Conservation (phyloP, 1,140 invertebrate species). For the Bombus waltoni region DNA sequence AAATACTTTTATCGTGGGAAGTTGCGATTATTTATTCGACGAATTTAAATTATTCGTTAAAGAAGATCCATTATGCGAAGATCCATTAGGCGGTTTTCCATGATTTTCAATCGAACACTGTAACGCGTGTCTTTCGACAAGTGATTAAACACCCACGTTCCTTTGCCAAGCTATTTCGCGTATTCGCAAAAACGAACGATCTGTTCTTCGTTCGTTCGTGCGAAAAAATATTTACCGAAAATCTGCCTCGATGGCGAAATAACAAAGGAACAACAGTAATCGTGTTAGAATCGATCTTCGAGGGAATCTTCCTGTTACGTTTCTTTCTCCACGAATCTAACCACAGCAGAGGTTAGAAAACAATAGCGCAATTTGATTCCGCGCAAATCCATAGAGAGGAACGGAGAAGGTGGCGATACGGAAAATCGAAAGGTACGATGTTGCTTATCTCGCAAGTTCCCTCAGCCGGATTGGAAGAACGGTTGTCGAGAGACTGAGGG, state of each 20-base stretch:
- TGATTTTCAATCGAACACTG: neutral
- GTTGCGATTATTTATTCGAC: neutral
- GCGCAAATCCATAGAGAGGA: neutral
- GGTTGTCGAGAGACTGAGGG: constrained; percentile 51
- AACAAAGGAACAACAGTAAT: neutral
- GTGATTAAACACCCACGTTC: no score
- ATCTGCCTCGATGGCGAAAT: neutral
- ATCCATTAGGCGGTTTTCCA: no score
- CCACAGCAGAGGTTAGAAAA: neutral
- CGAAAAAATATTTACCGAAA: neutral
- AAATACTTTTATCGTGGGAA: neutral
- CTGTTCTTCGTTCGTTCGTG: no score
- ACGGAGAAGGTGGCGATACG: constrained; percentile 41
- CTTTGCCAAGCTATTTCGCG: no score
- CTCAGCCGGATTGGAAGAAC: constrained; percentile 25
- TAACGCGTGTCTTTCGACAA: no score
- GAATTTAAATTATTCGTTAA: neutral
- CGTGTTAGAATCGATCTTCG: neutral
- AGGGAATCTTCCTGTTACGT: neutral
- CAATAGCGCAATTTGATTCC: neutral
- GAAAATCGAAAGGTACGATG: constrained; percentile 50
- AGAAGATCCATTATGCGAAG: no score
- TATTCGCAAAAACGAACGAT: no score
- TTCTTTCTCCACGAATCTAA: neutral
- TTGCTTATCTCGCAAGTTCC: constrained; percentile 61